Percentiles rank a stretch among this genome's conserved stretches.
Evolutionary conservation across 2,888 invertebrate species (phyloP).

Genomic region (Parelbella ahira): DNA sequence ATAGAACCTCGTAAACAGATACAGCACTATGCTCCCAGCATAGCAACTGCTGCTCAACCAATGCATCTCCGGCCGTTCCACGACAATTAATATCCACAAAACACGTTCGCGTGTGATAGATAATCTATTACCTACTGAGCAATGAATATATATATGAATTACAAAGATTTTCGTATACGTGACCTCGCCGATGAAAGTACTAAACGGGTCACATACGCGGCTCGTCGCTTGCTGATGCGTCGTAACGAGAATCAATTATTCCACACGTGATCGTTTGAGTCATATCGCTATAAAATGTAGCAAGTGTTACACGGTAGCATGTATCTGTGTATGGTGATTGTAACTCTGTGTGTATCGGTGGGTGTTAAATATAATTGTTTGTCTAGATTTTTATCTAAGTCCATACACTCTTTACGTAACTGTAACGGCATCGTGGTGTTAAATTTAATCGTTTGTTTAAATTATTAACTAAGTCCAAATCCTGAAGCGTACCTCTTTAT

Average conservation of each 20-base stretch:
- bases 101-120: conserved; percentile 44
- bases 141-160: conserved; percentile 29
- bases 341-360: conserved; percentile 49
- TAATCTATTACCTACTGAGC: conserved; percentile 44
- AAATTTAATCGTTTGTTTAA: no score
- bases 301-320: conserved; percentile 44
- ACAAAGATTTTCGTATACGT: conserved; percentile 24
- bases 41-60: conserved; percentile 57
- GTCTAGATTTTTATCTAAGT: not conserved
- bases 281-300: conserved; percentile 49
- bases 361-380: conserved; percentile 47
- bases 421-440: no score
- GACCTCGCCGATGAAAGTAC: conserved; percentile 26
- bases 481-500: no score
- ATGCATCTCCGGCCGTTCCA: conserved; percentile 40
- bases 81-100: conserved; percentile 13
- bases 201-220: conserved; percentile 38
- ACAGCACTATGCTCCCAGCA: conserved; percentile 55
- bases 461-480: no score
- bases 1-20: conserved; percentile 51
- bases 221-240: conserved; percentile 28
- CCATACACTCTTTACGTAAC: not conserved
- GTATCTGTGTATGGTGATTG: conserved; percentile 55
- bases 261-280: conserved; percentile 47
- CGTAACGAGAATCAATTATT: conserved; percentile 23